Percentiles rank a stretch among this genome's conserved stretches.
Conservation (phyloP, 2,888 invertebrate species). For the Priocnemis perturbator region DNA sequence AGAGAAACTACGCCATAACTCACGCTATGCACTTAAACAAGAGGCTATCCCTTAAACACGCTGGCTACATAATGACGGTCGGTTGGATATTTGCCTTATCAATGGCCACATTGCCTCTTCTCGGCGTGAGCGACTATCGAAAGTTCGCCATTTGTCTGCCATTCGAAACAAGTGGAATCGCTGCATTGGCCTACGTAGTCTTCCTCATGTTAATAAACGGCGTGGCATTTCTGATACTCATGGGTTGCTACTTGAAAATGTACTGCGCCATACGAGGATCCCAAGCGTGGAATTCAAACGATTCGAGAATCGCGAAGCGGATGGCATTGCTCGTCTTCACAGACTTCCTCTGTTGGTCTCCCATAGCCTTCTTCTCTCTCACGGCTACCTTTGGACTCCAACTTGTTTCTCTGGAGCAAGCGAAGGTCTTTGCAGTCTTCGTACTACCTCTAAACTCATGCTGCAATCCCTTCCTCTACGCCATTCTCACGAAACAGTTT, state of each 20-base stretch:
- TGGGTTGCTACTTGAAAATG: constrained; percentile 98
- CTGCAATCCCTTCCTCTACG: constrained; percentile 98
- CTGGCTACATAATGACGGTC: constrained; percentile 91
- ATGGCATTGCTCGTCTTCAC: constrained; percentile 98
- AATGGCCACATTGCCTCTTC: constrained; percentile 91
- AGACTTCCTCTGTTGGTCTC: constrained; percentile 98
- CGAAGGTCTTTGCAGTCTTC: constrained; percentile 97
- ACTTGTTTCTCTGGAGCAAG: constrained; percentile 94
- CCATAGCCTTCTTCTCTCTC: constrained; percentile 95
- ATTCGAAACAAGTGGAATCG: constrained; percentile 89
- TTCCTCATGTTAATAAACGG: constrained; percentile 95
- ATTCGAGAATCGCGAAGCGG: constrained; percentile 95
- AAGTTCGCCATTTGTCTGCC: constrained; percentile 98
- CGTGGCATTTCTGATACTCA: constrained; percentile 93
- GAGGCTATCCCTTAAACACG: constrained; percentile 91
- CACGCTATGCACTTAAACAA: constrained; percentile 98
- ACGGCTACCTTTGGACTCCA: constrained; percentile 95
- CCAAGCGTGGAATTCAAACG: constrained; percentile 98
- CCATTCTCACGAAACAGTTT: constrained; percentile 97
- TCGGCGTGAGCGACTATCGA: constrained; percentile 95
- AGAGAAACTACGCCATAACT: constrained; percentile 97
- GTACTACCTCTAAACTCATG: constrained; percentile 97
- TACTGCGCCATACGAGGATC: constrained; percentile 98
- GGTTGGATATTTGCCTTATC: constrained; percentile 94
- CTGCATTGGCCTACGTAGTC: constrained; percentile 91